Conservation (phyloP, 2,888 invertebrate species). For the Pyrrhia umbra region DNA sequence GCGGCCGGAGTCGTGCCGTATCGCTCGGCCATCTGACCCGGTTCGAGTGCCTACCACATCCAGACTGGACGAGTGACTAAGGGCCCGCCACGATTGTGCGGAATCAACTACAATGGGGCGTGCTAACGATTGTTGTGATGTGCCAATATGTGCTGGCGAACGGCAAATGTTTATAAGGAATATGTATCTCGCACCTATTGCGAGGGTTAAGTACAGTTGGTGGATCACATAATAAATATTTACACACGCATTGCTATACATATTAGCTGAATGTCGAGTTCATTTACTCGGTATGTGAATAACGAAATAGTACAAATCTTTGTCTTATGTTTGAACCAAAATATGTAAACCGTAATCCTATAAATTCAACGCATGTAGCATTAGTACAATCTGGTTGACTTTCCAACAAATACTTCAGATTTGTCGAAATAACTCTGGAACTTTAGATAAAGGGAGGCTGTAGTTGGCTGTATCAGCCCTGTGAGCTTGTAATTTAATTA, state of each 20-base stretch:
- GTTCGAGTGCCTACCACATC: conserved; percentile 66
- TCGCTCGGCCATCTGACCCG: conserved; percentile 77
- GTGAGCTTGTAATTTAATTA: conserved; percentile 81
- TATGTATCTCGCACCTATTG: conserved; percentile 43
- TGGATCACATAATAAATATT: conserved; percentile 31
- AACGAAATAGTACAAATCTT: conserved; percentile 52
- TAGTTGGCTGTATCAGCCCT: conserved; percentile 77
- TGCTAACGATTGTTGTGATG: conserved; percentile 61
- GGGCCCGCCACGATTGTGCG: conserved; percentile 63
- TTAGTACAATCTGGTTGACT: conserved; percentile 73
- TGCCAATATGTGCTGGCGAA: conserved; percentile 57
- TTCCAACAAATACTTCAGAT: conserved; percentile 81
- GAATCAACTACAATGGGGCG: conserved; percentile 65
- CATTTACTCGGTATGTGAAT: conserved; percentile 49
- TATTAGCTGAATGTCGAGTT: conserved; percentile 25
- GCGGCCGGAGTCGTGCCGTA: conserved; percentile 78
- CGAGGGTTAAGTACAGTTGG: conserved; percentile 33
- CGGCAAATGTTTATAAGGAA: conserved; percentile 40
- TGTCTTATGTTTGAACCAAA: conserved; percentile 56
- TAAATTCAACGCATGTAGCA: conserved; percentile 70
- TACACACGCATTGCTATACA: conserved; percentile 15
- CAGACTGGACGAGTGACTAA: conserved; percentile 63
- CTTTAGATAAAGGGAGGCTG: conserved; percentile 80
- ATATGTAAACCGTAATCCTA: conserved; percentile 70
- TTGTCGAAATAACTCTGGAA: conserved; percentile 80